Evolutionary conservation across 2,113 vertebrate genomes (phyloP).

Genomic region (Xyrauchen texanus): DNA sequence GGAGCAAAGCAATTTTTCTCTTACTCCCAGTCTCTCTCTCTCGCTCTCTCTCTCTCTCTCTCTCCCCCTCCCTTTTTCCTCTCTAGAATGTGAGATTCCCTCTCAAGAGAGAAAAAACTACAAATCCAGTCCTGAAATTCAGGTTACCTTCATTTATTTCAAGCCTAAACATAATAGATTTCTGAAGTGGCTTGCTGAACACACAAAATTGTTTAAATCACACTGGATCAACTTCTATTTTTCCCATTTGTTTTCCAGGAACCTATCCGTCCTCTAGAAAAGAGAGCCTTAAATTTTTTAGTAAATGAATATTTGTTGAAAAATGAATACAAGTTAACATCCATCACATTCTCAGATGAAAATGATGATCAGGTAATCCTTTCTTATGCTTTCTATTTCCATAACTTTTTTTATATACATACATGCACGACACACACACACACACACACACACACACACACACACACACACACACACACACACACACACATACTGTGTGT

Average conservation of each 20-base stretch:
- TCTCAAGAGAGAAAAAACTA: slow-evolving; percentile 98
- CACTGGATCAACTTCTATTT: slow-evolving; percentile 23
- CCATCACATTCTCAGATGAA: slow-evolving; percentile 99
- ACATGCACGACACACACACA: too few relatives aligned
- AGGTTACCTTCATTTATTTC: slow-evolving; percentile 77
- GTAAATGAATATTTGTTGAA: slow-evolving; percentile 99
- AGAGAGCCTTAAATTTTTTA: slow-evolving; percentile 99
- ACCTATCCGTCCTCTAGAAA: slow-evolving; percentile 95
- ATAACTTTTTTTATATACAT: too few relatives aligned
- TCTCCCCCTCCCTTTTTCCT: slow-evolving; percentile 50
- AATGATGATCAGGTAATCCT: slow-evolving; percentile 95
- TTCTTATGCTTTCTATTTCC: background rate
- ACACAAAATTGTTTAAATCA: background rate
- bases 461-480: too few relatives aligned
- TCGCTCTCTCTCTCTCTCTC: slow-evolving; percentile 49
- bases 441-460: too few relatives aligned
- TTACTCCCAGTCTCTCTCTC: slow-evolving; percentile 57
- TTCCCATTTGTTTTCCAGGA: slow-evolving; percentile 77
- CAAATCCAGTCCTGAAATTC: slow-evolving; percentile 98
- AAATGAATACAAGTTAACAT: slow-evolving; percentile 96
- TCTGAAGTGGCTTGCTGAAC: background rate
- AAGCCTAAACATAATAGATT: background rate
- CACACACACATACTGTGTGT: too few relatives aligned
- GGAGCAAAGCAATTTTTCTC: slow-evolving; percentile 46
- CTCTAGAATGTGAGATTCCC: slow-evolving; percentile 90